These are phyloP conservation scores for Sebastiscus albofasciatus DNA, from an alignment of 2,797 vertebrate species.

Conservation along the genomic window DNA sequence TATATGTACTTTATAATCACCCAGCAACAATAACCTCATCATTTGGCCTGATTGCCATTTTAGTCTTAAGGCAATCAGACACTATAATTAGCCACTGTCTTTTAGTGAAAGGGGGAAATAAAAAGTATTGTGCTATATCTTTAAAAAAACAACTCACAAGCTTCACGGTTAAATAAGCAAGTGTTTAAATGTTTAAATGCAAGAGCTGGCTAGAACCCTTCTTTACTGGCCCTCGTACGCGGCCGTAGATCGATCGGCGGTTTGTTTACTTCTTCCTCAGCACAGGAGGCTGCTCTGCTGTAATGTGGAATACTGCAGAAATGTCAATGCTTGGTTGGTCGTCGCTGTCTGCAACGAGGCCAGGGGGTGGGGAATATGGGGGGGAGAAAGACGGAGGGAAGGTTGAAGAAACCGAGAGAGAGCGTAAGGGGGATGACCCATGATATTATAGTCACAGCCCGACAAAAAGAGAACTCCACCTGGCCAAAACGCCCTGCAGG, in stretches of 20 bases:
- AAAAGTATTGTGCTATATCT: not conserved
- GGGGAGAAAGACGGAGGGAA: not conserved
- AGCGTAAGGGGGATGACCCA: not conserved
- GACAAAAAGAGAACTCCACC: slow-evolving; percentile 48
- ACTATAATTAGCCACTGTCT: not conserved
- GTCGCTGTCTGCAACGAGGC: slow-evolving; percentile 34
- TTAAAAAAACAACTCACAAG: not conserved
- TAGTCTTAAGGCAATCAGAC: not conserved
- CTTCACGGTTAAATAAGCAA: not conserved
- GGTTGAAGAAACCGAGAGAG: not conserved
- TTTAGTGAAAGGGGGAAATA: not conserved
- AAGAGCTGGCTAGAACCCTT: slow-evolving; percentile 17
- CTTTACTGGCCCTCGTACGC: slow-evolving; percentile 11
- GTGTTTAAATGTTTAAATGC: slow-evolving; percentile 22
- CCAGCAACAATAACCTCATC: not conserved
- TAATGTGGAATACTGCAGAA: slow-evolving; percentile 63
- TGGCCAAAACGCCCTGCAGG: slow-evolving; percentile 43
- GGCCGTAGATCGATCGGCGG: slow-evolving; percentile 26
- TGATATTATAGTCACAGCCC: slow-evolving; percentile 1
- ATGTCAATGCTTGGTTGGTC: slow-evolving; percentile 56
- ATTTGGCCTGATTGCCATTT: not conserved
- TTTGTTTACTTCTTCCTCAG: slow-evolving; percentile 66
- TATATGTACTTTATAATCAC: not conserved
- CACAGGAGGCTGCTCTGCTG: slow-evolving; percentile 34
- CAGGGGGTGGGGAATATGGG: not conserved